Percentiles rank a stretch among this genome's conserved stretches.
Evolutionary conservation across 2,797 vertebrate genomes (phyloP).

Genomic region (Onychomys leucogaster): DNA sequence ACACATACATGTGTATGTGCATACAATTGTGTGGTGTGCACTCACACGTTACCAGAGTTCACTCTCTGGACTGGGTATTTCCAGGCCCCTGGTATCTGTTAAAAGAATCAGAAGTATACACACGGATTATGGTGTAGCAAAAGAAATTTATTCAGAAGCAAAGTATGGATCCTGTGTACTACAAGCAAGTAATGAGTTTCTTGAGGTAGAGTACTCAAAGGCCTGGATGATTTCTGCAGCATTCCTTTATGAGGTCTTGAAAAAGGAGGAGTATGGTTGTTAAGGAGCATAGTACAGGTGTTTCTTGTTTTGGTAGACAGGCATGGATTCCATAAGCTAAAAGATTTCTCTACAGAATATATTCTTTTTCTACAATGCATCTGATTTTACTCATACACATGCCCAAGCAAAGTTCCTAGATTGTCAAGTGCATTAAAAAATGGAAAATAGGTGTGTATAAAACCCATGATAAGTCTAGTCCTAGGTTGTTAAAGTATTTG

Average conservation of each 20-base stretch:
- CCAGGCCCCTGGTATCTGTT: background rate
- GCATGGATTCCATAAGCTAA: background rate
- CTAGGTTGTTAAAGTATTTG: background rate
- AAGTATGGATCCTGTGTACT: background rate
- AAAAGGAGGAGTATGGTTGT: background rate
- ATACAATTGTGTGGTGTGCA: background rate
- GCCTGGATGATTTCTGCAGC: background rate
- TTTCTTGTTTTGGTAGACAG: background rate
- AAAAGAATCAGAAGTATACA: background rate
- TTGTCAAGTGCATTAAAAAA: background rate
- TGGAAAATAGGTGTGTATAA: background rate
- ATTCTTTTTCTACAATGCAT: background rate
- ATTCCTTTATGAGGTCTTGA: background rate
- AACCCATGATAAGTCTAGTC: background rate
- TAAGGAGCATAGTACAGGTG: background rate
- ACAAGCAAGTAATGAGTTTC: background rate
- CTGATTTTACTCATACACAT: background rate
- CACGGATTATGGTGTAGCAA: background rate
- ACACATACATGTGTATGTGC: background rate
- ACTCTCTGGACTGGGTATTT: background rate
- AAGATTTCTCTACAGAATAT: background rate
- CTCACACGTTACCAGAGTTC: background rate
- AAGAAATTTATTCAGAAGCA: background rate
- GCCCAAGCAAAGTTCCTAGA: background rate
- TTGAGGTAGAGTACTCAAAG: background rate